Conservation (phyloP, 1,140 invertebrate species). For the Bilobella aurantiaca region DNA sequence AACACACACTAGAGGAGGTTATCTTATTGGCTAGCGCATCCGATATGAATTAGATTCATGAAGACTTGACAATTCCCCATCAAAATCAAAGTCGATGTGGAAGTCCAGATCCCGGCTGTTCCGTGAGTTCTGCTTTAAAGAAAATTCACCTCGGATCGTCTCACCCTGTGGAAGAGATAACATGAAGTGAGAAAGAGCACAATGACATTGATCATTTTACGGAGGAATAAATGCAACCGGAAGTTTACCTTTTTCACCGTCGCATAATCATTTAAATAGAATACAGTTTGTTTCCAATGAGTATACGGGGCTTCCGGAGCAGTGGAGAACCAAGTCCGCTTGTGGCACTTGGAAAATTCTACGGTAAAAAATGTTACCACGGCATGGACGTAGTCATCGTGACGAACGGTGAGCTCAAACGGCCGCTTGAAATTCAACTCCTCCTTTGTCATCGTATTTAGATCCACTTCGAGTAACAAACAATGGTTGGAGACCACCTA, state of each 20-base stretch:
- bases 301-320: constrained; percentile 94
- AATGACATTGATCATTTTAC: too few species aligned
- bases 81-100: constrained; percentile 82
- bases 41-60: constrained; percentile 83
- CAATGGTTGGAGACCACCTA: constrained; percentile 82
- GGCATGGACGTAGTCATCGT: constrained; percentile 97
- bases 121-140: constrained; percentile 85
- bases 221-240: too few species aligned
- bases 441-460: constrained; percentile 90
- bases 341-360: constrained; percentile 98
- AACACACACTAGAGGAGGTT: not conserved
- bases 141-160: constrained; percentile 80
- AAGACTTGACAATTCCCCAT: constrained; percentile 84
- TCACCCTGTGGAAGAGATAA: constrained; percentile 52
- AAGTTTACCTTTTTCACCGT: constrained; percentile 78
- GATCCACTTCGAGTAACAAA: constrained; percentile 86
- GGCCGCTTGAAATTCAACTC: constrained; percentile 86
- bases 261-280: constrained; percentile 93
- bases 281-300: constrained; percentile 99
- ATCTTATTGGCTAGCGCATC: constrained; percentile 68
- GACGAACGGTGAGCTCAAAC: constrained; percentile 70
- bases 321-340: constrained; percentile 95
- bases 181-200: not conserved
- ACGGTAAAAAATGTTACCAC: constrained; percentile 98
- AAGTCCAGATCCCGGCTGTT: constrained; percentile 98